Percentiles rank a stretch among this genome's conserved stretches.
Evolutionary conservation across 2,797 vertebrate species (phyloP).

Genomic region (Liparis tanakae): DNA sequence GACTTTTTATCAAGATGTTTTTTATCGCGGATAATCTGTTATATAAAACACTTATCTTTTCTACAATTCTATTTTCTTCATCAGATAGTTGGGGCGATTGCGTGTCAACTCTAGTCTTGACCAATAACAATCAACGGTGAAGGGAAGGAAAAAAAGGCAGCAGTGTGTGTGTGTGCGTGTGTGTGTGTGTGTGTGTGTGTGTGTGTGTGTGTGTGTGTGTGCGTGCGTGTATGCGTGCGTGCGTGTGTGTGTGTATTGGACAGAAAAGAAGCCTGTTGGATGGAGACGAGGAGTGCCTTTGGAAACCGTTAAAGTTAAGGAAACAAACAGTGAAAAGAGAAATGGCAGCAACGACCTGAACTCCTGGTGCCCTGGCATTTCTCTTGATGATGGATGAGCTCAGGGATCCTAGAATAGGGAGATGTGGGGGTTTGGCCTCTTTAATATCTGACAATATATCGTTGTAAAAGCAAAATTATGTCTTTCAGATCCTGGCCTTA

Average conservation of each 20-base stretch:
- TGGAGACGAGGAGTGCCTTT: conserved; percentile 51
- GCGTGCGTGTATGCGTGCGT: not conserved
- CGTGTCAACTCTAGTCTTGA: conserved; percentile 20
- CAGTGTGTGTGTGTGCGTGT: not conserved
- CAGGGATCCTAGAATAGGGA: conserved; percentile 54
- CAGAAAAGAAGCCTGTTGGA: conserved; percentile 40
- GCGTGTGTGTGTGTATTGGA: conserved; percentile 30
- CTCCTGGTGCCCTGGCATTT: conserved; percentile 72
- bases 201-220: not conserved
- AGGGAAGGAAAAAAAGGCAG: conserved; percentile 6
- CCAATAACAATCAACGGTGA: conserved; percentile 19
- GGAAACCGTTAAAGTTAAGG: conserved; percentile 70
- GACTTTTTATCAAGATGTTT: too few relatives aligned
- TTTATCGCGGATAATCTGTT: not conserved
- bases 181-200: not conserved
- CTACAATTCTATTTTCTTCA: not conserved
- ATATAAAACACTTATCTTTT: not conserved
- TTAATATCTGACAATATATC: conserved; percentile 70
- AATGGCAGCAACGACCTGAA: conserved; percentile 71
- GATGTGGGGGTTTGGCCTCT: conserved; percentile 60
- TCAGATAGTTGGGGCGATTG: conserved; percentile 7
- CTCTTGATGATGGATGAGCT: conserved; percentile 76
- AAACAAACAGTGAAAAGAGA: conserved; percentile 79
- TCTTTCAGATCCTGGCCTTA: conserved; percentile 63
- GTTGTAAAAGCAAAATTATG: conserved; percentile 70